phyloP scores from a whole-genome alignment of 2,888 invertebrate genomes.

The Protophormia terraenovae region DNA sequence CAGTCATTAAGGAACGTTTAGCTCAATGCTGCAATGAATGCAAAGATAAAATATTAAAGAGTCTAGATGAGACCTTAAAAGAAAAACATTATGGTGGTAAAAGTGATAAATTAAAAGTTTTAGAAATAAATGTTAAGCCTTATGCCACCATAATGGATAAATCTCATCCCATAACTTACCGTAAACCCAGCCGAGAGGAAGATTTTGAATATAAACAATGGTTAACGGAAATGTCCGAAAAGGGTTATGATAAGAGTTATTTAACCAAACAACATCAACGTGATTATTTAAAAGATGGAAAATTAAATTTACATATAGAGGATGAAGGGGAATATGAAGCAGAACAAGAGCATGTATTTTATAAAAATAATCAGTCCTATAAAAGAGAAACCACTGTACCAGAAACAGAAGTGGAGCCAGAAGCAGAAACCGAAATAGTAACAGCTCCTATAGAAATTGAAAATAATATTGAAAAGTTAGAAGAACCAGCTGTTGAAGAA shows the following conservation, averaged over 20 bases:
- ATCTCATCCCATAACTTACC: neutral
- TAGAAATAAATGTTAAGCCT: neutral
- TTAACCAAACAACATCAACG: constrained; percentile 71
- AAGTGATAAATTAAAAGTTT: constrained; percentile 1
- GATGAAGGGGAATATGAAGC: neutral
- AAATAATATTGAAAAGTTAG: neutral
- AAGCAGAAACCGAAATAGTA: neutral
- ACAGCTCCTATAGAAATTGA: neutral
- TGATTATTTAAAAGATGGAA: constrained; percentile 68
- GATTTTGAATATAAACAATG: constrained; percentile 67
- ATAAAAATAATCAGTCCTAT: constrained; percentile 34
- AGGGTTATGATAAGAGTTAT: constrained; percentile 73
- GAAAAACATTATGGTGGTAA: neutral
- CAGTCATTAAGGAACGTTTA: constrained; percentile 57
- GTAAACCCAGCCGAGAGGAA: constrained; percentile 11
- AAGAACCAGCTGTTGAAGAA: neutral
- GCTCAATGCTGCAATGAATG: constrained; percentile 70
- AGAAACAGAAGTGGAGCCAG: neutral
- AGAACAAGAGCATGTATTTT: constrained; percentile 12
- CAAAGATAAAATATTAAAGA: constrained; percentile 54
- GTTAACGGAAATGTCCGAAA: constrained; percentile 71
- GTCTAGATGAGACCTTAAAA: constrained; percentile 23
- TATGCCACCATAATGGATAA: neutral
- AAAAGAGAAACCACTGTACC: constrained; percentile 53
- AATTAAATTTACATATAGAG: constrained; percentile 61